Evolutionary conservation across 2,888 invertebrate species (phyloP), one percentile per base, ranked within the genome.

Genomic region (Heliconius erato): DNA sequence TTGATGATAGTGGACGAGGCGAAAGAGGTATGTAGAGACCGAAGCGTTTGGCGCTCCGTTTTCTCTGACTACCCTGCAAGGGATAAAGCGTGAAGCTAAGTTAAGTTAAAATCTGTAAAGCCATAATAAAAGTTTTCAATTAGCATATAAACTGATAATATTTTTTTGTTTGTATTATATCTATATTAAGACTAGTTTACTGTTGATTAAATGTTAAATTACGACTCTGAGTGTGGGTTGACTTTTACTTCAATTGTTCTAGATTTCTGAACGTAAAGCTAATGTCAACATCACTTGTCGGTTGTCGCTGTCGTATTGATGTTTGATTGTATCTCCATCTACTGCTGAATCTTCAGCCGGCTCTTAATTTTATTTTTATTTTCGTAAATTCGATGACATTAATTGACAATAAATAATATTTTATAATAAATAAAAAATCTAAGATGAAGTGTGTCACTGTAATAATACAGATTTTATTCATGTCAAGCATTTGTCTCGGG

Each of bases 401-500:
- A 44, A 74, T n/a, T 63, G 26, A 35, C 16, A 35, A n/a, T 26
- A 26, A 40, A 35, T 76, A 32, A 35, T 63, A 63, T 23, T n/a
- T 76, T 16, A n/a, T 63, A 9, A 63, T 40, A 76, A 16, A 40
- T 14, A 35, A 59, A 40, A 35, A 11, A 9, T 69, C 16, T 80
- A 85, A 81, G 87, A 95, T 95, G 95, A 94, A 89, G 91, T 93
- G 90, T 89, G 84, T 93, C 83, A 91, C 91, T 85, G 89, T 91
- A 54, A 85, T 91, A 84, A 79, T 94, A 79, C 92, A 93, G 88
- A 87, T 94, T 82, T 85, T 94, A 85, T 90, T 94, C 82, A 87
- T 95, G 83, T 85, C 94, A 77, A 93, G 92, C 85, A 91, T 92
- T 79, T 94, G 95, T 89, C 91, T 94, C 79, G 94, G 94, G 40